These are phyloP conservation scores for Euura lappo DNA, from an alignment of 1,140 invertebrate species.

Conservation along the genomic window DNA sequence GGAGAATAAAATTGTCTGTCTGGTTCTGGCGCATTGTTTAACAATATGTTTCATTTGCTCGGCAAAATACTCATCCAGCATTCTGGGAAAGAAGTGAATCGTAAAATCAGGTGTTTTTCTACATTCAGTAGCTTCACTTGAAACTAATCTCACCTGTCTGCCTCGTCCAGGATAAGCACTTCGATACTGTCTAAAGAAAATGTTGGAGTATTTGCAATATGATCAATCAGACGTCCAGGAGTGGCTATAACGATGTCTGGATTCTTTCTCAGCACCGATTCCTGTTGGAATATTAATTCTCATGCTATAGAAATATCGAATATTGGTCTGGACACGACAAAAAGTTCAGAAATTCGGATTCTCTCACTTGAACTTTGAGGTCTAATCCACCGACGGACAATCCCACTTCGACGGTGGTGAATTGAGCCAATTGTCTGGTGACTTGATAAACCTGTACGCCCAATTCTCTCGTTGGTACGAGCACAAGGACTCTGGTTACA, in stretches of 20 bases:
- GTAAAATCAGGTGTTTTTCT: conserved; percentile 14
- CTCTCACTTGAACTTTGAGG: conserved; percentile 81
- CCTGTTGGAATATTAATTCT: conserved; percentile 56
- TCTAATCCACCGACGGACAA: conserved; percentile 93
- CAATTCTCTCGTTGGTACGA: conserved; percentile 96
- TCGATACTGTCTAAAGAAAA: conserved; percentile 92
- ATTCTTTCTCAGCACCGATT: conserved; percentile 84
- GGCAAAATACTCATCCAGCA: conserved; percentile 98
- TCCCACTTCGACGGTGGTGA: conserved; percentile 81
- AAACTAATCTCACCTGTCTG: conserved; percentile 74
- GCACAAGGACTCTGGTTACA: conserved; percentile 85
- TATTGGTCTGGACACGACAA: no score
- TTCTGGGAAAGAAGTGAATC: conserved; percentile 65
- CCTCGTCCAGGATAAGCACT: conserved; percentile 94
- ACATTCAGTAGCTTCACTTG: conserved; percentile 6
- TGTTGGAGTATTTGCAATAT: conserved; percentile 93
- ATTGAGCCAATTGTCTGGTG: conserved; percentile 88
- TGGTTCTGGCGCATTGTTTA: conserved; percentile 85
- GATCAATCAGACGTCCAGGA: conserved; percentile 96
- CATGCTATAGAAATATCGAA: no score
- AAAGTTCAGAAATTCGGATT: background rate
- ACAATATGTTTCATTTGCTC: conserved; percentile 98
- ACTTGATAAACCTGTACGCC: conserved; percentile 96
- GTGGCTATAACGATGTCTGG: conserved; percentile 99
- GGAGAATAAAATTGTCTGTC: conserved; percentile 98